phyloP scores from a whole-genome alignment of 2,888 invertebrate genomes.

The Philereme transversata region DNA sequence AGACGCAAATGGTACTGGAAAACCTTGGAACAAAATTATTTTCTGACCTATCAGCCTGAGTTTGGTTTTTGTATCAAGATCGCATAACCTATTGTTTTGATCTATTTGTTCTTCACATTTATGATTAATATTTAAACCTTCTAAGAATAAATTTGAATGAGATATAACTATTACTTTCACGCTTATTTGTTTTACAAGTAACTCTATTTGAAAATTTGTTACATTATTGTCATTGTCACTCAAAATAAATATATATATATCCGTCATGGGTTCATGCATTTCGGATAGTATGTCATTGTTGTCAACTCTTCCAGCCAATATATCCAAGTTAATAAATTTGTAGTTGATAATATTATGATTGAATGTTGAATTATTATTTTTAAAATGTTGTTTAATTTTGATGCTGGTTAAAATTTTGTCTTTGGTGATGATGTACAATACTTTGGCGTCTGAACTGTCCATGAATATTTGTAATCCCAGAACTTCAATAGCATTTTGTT shows the following conservation, averaged over 20 bases:
- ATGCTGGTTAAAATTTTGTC: conserved; percentile 11
- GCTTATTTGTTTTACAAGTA: not conserved
- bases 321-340: conserved; percentile 11
- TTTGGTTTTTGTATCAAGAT: conserved; percentile 15
- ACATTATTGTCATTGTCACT: not conserved
- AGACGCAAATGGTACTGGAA: conserved; percentile 7
- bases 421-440: conserved; percentile 5
- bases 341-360: not conserved
- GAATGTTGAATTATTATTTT: not conserved
- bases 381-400: conserved; percentile 13
- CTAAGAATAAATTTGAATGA: not conserved
- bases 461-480: conserved; percentile 6
- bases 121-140: not conserved
- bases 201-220: not conserved
- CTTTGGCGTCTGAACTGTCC: not conserved
- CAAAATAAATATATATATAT: conserved; percentile 7
- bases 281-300: conserved; percentile 9
- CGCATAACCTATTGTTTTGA: conserved; percentile 7
- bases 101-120: conserved; percentile 1
- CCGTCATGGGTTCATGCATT: not conserved
- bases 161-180: conserved; percentile 11
- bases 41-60: not conserved
- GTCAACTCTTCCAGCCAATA: conserved; percentile 1
- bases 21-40: conserved; percentile 11
- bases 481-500: conserved; percentile 2